Evolutionary conservation across 2,888 invertebrate genomes (phyloP), one percentile per base, ranked within the genome.

Genomic region (Hoplodrina blanda): DNA sequence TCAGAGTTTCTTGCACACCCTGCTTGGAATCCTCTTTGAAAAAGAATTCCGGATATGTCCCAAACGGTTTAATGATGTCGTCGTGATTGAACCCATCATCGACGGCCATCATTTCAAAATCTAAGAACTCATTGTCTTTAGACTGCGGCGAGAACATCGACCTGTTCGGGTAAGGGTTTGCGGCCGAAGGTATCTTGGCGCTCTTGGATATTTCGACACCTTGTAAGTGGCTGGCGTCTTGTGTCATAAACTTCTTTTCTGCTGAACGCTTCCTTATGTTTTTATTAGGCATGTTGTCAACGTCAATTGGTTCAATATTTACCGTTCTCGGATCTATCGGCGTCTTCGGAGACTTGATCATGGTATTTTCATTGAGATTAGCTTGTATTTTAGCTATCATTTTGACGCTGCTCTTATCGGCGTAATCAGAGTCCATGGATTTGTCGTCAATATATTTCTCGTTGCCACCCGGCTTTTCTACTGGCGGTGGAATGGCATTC

Each of bases 1-100:
- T 97, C 73, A 98, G 94, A 0, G 98, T 98, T 90, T 98, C 98
- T 76, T 98, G 96, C 0, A 98, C 98, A 83, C 98, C 98, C 84
- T 96, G 96, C 90, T 98, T 98, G 4, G 97, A 97, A 88, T 98
- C 98, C 88, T 98, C 98, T 87, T 97, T 97, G 87, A 97, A 97
- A 78, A 97, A 94, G 86, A 97, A 96, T 78, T 97, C 97, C 56
- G 97, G 97, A 79, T 96, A 97, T 70, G 97, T 97, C 8, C 97
- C 96, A 89, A 97, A 98, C 0, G 97, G 97, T 86, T 97, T 97
- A 87, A 96, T 96, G 53, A 97, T 95, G 84, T 97, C 97, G 71
- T 97, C 97, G 52, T 96, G 96, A 83, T 97, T 97, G 84, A 97
- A 97, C 54, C 97, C 97, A 77, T 97, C 97, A 82, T 97, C 97